A percentile compares a stretch with the other conserved stretches of the same genome.
Evolutionary conservation across 2,888 invertebrate genomes (phyloP).

Genomic region (Alcis repandata): DNA sequence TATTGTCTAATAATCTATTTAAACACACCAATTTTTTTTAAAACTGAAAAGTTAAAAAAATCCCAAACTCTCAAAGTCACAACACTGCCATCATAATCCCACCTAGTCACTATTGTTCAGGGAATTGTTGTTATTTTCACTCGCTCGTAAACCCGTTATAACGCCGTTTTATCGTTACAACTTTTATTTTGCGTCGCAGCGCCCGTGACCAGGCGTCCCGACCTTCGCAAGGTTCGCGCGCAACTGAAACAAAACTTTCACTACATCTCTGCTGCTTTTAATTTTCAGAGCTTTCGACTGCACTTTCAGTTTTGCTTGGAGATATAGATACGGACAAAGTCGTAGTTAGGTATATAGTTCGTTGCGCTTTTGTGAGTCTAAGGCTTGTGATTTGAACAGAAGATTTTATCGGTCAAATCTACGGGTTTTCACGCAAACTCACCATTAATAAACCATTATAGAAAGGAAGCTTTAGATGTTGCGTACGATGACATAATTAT

Average conservation of each 20-base stretch:
- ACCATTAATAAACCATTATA: too few relatives aligned
- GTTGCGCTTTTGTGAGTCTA: too few relatives aligned
- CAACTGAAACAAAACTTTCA: constrained; percentile 29
- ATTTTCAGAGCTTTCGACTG: neutral
- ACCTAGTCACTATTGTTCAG: constrained; percentile 6
- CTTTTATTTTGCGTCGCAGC: constrained; percentile 9
- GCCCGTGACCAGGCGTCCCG: constrained; percentile 27
- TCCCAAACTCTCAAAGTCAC: neutral
- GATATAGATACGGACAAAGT: too few relatives aligned
- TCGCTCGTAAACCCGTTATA: constrained; percentile 3
- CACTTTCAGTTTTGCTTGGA: too few relatives aligned
- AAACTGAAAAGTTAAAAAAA: neutral
- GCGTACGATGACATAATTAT: too few relatives aligned
- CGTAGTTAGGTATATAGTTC: too few relatives aligned
- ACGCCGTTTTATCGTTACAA: constrained; percentile 20
- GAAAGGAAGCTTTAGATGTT: too few relatives aligned
- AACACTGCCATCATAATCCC: constrained; percentile 3
- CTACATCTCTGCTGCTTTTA: neutral
- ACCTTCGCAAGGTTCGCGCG: constrained; percentile 20
- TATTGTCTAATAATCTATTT: too few relatives aligned
- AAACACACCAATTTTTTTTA: too few relatives aligned
- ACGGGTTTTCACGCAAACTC: too few relatives aligned
- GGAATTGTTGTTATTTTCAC: constrained; percentile 15
- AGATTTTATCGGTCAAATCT: too few relatives aligned
- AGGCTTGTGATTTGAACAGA: too few relatives aligned